Base-by-base conservation (phyloP, 2,888 invertebrate species). In the Drosophila demipolita region DNA sequence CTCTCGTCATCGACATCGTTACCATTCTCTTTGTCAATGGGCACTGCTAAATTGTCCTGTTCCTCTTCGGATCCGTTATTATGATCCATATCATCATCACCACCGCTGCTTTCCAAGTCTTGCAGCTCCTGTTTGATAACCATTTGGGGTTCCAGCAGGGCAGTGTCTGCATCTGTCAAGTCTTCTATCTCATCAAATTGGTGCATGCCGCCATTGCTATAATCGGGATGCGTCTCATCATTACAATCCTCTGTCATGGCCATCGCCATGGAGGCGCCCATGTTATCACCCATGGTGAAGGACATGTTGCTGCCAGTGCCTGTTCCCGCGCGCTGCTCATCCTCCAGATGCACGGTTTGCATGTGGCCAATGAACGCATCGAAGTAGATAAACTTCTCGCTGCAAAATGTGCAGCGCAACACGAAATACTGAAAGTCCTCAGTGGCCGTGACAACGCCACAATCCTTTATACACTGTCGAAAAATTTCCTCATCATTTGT, bases 381-480 rank as follows among this genome's bases (percentile, higher is more conserved):
- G 59, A 91, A 91, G 67, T 91, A 91, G 23, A 91, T 85, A 82
- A 91, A 91, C 74, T 91, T 92, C n/a, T 91, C 91, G 62, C 83
- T 77, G 78, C 91, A 91, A 42, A 85, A 82, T 6, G 85, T 76
- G 53, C 91, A 91, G 23, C 87, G 79, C 53, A 91, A 68, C 0
- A 91, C 91, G 54, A 91, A 91, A 68, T 86, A 92, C 76, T 92
- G 91, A 70, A 91, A 91, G 73, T 91, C 91, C 66, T 91, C 92
- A 8, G 92, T 91, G 59, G 92, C 86, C 73, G 91, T 89, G 59
- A 91, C 91, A 66, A 92, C 82, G 65, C 91, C 91, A 76, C 91
- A 91, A 77, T 92, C 89, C 80, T 91, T 91, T 75, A 87, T 91
- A 78, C 91, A 91, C 60, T 87, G 87, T 54, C 87, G 83, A 78